Percentiles rank a stretch among this genome's conserved stretches.
Conservation (phyloP, 1,140 invertebrate species). For the Drosophila santomea region DNA sequence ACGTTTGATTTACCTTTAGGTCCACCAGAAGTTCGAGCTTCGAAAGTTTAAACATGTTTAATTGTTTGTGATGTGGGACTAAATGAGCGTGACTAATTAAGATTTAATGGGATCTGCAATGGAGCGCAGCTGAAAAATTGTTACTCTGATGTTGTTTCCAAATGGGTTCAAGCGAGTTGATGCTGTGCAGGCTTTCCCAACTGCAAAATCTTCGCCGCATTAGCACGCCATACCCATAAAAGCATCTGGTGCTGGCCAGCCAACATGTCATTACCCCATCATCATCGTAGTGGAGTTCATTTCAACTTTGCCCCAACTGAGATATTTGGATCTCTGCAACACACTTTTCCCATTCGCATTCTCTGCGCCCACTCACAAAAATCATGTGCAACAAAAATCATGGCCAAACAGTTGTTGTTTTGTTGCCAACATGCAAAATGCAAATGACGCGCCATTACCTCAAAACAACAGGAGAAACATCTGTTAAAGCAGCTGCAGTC, state of each 20-base stretch:
- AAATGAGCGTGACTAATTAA: constrained; percentile 38
- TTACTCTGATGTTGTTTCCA: constrained; percentile 10
- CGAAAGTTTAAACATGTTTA: constrained; percentile 17
- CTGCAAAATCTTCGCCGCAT: constrained; percentile 23
- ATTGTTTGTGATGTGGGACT: constrained; percentile 26
- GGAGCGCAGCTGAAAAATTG: constrained; percentile 1
- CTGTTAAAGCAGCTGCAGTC: constrained; percentile 24
- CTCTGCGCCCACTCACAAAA: constrained; percentile 11
- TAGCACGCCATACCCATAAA: constrained; percentile 43
- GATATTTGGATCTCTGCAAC: constrained; percentile 26
- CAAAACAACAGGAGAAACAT: constrained; percentile 26
- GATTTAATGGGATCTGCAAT: constrained; percentile 37
- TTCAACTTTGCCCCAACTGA: constrained; percentile 29
- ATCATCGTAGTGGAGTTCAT: constrained; percentile 17
- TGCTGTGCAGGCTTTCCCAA: background rate
- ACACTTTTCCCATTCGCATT: constrained; percentile 27
- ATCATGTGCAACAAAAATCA: constrained; percentile 17
- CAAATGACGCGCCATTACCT: constrained; percentile 77
- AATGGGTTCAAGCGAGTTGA: background rate
- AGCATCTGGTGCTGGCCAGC: constrained; percentile 23
- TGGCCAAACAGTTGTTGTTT: constrained; percentile 36
- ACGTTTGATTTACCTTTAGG: constrained; percentile 32
- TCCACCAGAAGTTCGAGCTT: background rate
- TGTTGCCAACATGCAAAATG: constrained; percentile 62
- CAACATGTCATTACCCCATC: constrained; percentile 8